A percentile compares a stretch with the other conserved stretches of the same genome.
Evolutionary conservation across 2,888 invertebrate genomes (phyloP).

Genomic region (Rhabditoides inermis): DNA sequence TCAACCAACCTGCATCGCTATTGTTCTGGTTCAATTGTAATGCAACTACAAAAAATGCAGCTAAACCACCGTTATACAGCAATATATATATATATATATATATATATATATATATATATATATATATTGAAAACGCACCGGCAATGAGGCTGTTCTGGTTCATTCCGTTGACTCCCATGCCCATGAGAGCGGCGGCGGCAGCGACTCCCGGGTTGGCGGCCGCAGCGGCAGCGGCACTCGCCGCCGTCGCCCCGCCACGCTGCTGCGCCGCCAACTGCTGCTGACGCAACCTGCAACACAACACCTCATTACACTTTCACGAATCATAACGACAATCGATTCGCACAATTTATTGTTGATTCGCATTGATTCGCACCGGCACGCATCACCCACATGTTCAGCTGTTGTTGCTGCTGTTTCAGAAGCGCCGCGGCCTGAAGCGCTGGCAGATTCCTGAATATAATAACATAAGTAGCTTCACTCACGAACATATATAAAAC

Average conservation of each 20-base stretch:
- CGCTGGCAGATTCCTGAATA: no score
- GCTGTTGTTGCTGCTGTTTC: no score
- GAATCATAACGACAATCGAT: no score
- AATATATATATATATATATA: not conserved
- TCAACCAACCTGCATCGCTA: no score
- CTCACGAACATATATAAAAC: not conserved
- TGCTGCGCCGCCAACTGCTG: slow-evolving; percentile 9
- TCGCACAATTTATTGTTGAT: no score
- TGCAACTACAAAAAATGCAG: no score
- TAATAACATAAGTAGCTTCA: no score
- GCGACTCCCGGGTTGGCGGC: slow-evolving; percentile 4
- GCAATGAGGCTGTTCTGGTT: slow-evolving; percentile 7
- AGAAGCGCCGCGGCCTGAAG: no score
- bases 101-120: not conserved
- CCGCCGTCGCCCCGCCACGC: not conserved
- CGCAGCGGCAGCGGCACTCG: not conserved
- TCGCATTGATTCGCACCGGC: no score
- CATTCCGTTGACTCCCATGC: slow-evolving; percentile 5
- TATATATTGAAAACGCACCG: slow-evolving; percentile 5
- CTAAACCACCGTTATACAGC: not conserved
- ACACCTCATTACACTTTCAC: no score
- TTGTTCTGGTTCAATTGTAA: no score
- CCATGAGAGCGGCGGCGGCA: not conserved
- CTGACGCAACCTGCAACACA: slow-evolving; percentile 2
- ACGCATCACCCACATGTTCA: no score